Percentiles rank a stretch among this genome's conserved stretches.
Conservation (phyloP, 1,140 invertebrate genomes). For the Drosophila elegans region DNA sequence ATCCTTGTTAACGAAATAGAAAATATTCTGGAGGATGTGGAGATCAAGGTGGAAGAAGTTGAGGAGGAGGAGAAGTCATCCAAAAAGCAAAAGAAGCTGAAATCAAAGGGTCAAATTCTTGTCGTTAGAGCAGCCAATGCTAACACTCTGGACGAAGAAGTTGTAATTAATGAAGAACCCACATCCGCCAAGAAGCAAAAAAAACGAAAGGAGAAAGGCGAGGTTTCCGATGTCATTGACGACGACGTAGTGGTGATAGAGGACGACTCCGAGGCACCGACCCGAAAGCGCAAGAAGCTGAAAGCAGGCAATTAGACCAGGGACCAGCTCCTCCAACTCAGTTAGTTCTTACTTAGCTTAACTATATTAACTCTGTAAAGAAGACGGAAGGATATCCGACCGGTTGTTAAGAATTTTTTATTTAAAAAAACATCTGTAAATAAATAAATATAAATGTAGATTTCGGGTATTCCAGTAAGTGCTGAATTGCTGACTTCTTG, state of each 20-base stretch:
- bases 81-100: slow-evolving; percentile 12
- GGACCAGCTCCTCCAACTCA: neutral
- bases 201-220: neutral
- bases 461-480: too few species aligned
- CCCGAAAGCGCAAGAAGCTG: slow-evolving; percentile 4
- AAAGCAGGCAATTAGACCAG: neutral
- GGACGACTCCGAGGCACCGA: neutral
- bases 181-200: neutral
- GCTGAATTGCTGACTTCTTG: too few species aligned
- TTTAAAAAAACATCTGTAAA: too few species aligned
- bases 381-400: neutral
- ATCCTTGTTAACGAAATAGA: neutral
- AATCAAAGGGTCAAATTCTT: neutral
- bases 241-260: neutral
- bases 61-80: neutral
- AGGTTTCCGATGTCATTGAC: neutral
- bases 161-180: neutral
- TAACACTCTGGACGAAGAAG: too few species aligned
- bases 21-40: too few species aligned
- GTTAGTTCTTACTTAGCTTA: slow-evolving; percentile 1
- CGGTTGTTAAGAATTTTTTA: too few species aligned
- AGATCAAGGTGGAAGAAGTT: neutral
- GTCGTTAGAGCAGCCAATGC: neutral
- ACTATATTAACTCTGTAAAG: neutral
- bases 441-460: too few species aligned